Evolutionary conservation across 2,888 invertebrate species (phyloP), one percentile per base, ranked within the genome.

Genomic region (Drosophila pseudotalamancana): DNA sequence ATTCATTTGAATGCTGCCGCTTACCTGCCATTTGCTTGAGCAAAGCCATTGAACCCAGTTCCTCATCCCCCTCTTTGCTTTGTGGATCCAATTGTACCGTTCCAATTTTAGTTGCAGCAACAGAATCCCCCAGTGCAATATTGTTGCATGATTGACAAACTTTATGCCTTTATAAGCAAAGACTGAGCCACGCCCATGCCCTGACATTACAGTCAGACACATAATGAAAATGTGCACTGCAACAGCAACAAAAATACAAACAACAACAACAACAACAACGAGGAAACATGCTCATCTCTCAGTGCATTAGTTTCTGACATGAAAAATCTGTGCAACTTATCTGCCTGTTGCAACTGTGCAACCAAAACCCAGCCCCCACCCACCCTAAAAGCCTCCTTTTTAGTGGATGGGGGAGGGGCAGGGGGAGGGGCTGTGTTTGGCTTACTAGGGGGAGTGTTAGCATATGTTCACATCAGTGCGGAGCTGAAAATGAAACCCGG

Each of bases 211-310:
- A 51, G 53, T 57, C 53, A 39, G 61, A 37, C 61, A 51, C 65
- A 75, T 75, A 75, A 75, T 76, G 76, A 75, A 75, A 75, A 75
- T 76, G 67, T 76, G 64, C 72, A 75, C n/a, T n/a, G n/a, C 64
- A 54, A 48, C 69, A 23, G 39, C 63, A 54, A 39, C 37, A 32
- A 27, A 18, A 18, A 49, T 11, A 49, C 31, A 34, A 49, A n/a
- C 50, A 46, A 25, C 6, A 23, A 25, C 9, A 25, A 14, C 19
- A 29, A 29, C 9, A 49, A 29, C 14, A 56, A 25, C 23, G 23
- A 39, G 23, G 8, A 23, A n/a, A 45, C 8, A 6, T 35, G 48
- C 40, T n/a, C 61, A 48, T 35, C 48, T 42, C 43, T 50, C 50
- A 43, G 43, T 49, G 50, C 63, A 62, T 50, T 62, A 62, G 62